Percentiles rank a stretch among this genome's conserved stretches.
Conservation (phyloP, 2,888 invertebrate species). For the Eupithecia centaureata region DNA sequence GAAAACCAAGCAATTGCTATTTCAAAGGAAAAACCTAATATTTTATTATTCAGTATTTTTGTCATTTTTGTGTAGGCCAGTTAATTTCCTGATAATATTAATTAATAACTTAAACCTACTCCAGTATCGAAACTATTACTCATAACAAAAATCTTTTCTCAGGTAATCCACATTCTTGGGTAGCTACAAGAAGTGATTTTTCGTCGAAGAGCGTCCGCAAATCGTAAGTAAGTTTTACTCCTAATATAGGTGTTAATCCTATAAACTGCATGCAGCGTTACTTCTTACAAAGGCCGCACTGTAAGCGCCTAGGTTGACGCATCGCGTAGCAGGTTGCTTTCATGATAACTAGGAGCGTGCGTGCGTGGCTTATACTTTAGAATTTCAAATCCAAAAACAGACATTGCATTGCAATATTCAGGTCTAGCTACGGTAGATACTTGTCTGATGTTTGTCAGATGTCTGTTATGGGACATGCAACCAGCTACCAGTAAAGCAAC, state of each 20-base stretch:
- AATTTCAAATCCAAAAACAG: not conserved
- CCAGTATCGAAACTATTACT: not conserved
- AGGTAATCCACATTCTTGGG: constrained; percentile 79
- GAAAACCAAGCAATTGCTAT: too few species aligned
- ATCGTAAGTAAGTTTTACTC: constrained; percentile 26
- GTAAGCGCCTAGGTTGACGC: not conserved
- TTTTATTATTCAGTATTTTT: not conserved
- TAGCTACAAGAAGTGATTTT: constrained; percentile 70
- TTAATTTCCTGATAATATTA: not conserved
- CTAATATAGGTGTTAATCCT: not conserved
- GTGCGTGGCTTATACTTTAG: not conserved
- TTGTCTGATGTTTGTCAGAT: not conserved
- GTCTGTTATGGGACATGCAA: not conserved
- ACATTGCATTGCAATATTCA: not conserved
- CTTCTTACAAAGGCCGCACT: not conserved
- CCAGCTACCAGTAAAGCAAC: not conserved
- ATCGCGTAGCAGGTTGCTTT: not conserved
- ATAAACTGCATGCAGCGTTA: not conserved
- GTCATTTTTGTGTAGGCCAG: too few species aligned
- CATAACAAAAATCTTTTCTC: constrained; percentile 45
- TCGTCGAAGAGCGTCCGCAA: constrained; percentile 50
- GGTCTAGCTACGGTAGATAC: not conserved
- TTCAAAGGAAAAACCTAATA: too few species aligned
- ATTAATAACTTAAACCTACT: not conserved
- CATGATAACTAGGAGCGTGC: not conserved